Evolutionary conservation across 2,113 vertebrate species (phyloP).

Genomic region (Nycticryphes semicollaris): DNA sequence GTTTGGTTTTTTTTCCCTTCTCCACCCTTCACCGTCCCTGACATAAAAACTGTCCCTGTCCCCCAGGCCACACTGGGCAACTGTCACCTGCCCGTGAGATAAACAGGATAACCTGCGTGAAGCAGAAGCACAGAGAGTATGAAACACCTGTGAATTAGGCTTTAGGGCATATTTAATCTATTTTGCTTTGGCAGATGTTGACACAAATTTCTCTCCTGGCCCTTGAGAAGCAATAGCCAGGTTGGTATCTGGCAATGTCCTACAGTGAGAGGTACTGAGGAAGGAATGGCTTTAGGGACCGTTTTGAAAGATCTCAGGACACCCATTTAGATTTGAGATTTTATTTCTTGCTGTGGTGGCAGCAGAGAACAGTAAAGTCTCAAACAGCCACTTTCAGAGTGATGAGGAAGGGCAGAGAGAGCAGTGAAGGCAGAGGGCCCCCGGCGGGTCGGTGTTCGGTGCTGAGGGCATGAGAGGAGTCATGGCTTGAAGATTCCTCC

Average conservation of each 20-base stretch:
- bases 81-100: not conserved
- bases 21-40: not conserved
- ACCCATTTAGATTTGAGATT: not conserved
- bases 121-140: not conserved
- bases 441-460: accelerated
- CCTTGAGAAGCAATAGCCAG: not conserved
- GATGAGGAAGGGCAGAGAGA: constrained; percentile 8
- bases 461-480: not conserved
- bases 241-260: not conserved
- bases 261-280: accelerated
- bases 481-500: not conserved
- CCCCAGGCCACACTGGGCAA: accelerated
- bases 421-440: not conserved
- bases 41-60: not conserved
- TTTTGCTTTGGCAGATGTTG: not conserved
- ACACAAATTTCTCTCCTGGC: not conserved
- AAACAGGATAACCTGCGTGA: not conserved
- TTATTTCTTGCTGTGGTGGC: constrained; percentile 49
- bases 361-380: not conserved
- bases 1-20: not conserved
- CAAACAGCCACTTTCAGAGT: not conserved
- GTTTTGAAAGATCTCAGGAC: not conserved
- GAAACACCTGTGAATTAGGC: not conserved
- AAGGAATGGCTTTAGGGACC: not conserved
- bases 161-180: not conserved